Evolutionary conservation across 2,113 vertebrate species (phyloP).

Genomic region (Limanda limanda): DNA sequence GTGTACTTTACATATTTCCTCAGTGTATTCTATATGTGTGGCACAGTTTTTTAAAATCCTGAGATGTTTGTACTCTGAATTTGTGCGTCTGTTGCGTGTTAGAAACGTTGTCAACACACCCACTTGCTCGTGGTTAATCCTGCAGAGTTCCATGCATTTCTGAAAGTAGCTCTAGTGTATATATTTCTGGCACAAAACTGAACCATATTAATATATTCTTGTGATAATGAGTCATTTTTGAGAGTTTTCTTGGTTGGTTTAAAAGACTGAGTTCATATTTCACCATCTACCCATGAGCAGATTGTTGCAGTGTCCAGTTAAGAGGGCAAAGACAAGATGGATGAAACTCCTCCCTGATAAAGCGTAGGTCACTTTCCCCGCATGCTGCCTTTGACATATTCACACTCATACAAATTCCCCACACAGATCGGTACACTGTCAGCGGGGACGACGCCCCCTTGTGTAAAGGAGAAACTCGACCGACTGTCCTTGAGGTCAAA

Average conservation of each 20-base stretch:
- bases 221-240: background rate
- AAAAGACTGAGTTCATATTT: background rate
- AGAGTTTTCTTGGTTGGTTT: background rate
- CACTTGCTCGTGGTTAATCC: too few species aligned
- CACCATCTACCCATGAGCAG: too few species aligned
- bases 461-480: slow-evolving; percentile 48
- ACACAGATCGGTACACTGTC: slow-evolving; percentile 17
- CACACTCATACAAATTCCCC: background rate
- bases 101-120: too few species aligned
- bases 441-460: slow-evolving; percentile 56
- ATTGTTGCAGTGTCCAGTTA: background rate
- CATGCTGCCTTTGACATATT: slow-evolving; percentile 9
- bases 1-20: too few species aligned
- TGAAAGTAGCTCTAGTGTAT: background rate
- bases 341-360: slow-evolving; percentile 23
- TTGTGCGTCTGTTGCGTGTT: too few species aligned
- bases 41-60: too few species aligned
- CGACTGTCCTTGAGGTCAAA: slow-evolving; percentile 64
- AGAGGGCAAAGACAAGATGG: slow-evolving; percentile 9
- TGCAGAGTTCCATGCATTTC: too few species aligned
- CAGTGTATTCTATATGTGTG: too few species aligned
- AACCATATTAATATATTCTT: slow-evolving; percentile 14
- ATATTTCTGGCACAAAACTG: slow-evolving; percentile 25
- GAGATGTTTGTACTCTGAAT: too few species aligned
- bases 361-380: slow-evolving; percentile 14